Conservation (phyloP, 23 tunicate species). For the Ciona savignyi region DNA sequence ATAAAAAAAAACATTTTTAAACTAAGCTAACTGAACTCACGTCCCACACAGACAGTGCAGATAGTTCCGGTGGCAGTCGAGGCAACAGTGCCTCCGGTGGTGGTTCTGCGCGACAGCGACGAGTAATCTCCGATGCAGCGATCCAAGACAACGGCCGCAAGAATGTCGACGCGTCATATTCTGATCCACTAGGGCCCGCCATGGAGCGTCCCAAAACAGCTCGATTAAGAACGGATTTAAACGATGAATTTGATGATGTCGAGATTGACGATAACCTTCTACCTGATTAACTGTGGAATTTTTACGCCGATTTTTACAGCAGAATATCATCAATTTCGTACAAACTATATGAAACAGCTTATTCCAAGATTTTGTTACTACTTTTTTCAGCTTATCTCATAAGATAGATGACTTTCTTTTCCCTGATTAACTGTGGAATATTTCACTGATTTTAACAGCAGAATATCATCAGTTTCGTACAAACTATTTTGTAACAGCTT, state of each 20-base stretch:
- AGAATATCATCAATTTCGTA: too few species aligned
- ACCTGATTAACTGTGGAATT: slow-evolving; percentile 94
- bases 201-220: slow-evolving; percentile 96
- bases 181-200: slow-evolving; percentile 87
- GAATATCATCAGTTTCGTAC: too few species aligned
- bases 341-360: too few species aligned
- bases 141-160: slow-evolving; percentile 4
- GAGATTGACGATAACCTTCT: slow-evolving; percentile 82
- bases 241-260: slow-evolving; percentile 92
- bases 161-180: slow-evolving; percentile 55
- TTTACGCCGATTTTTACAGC: too few species aligned
- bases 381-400: too few species aligned
- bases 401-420: too few species aligned
- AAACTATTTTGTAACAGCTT: too few species aligned
- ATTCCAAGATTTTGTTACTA: too few species aligned
- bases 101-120: slow-evolving; percentile 29
- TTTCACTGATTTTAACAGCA: too few species aligned
- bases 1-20: too few species aligned
- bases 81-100: slow-evolving; percentile 23
- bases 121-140: slow-evolving; percentile 23
- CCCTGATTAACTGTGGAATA: too few species aligned
- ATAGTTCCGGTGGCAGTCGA: slow-evolving; percentile 37
- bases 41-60: slow-evolving; percentile 42
- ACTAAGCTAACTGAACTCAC: too few species aligned
- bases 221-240: slow-evolving; percentile 23